These are phyloP conservation scores for Hymenochirus boettgeri DNA, from an alignment of 2,113 vertebrate species.

Conservation along the genomic window DNA sequence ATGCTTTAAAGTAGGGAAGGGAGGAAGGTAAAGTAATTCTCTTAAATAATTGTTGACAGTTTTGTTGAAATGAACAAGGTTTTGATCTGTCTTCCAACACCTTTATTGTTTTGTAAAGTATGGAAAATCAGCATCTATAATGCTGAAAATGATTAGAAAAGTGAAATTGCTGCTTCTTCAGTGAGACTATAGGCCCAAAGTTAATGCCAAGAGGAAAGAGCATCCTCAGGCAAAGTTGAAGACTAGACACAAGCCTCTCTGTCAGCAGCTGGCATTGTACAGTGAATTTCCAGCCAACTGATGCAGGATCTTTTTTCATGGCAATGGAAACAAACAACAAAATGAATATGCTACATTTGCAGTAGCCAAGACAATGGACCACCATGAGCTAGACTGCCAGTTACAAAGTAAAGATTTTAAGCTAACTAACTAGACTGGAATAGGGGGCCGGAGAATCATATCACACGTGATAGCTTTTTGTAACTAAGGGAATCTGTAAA, in stretches of 20 bases:
- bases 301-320: conserved; percentile 31
- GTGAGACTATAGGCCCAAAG: conserved; percentile 5
- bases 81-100: too few relatives aligned
- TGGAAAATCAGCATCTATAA: too few relatives aligned
- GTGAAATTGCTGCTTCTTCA: not conserved
- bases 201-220: conserved; percentile 17
- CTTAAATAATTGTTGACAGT: too few relatives aligned
- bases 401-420: not conserved
- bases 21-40: too few relatives aligned
- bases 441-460: not conserved
- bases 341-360: conserved; percentile 9
- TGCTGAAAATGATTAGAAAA: too few relatives aligned
- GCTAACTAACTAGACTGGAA: not conserved
- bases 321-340: conserved; percentile 8
- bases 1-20: too few relatives aligned
- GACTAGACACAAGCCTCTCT: conserved; percentile 29
- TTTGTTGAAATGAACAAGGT: too few relatives aligned
- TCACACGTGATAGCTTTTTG: too few relatives aligned
- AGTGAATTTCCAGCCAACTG: conserved; percentile 18
- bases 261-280: conserved; percentile 15
- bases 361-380: conserved; percentile 19
- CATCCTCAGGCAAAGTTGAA: conserved; percentile 19
- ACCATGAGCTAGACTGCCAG: not conserved
- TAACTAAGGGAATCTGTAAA: too few relatives aligned
- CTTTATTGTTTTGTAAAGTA: too few relatives aligned